Conservation (phyloP, 2,797 vertebrate species). For the Phoebastria nigripes region DNA sequence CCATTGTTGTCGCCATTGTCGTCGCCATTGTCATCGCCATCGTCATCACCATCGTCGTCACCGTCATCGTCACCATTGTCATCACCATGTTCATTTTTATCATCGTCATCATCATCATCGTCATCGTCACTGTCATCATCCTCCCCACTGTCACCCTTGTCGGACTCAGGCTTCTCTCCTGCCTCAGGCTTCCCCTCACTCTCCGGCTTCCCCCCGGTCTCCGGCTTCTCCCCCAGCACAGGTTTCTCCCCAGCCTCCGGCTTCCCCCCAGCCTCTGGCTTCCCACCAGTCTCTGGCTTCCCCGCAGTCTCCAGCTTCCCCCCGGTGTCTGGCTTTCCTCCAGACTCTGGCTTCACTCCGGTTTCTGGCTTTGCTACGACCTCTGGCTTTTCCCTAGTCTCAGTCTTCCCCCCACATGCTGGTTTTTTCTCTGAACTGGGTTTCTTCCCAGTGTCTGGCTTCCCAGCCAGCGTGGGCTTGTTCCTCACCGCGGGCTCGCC, state of each 20-base stretch:
- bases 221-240: neutral
- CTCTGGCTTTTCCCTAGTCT: neutral
- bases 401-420: neutral
- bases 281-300: neutral
- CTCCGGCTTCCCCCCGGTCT: neutral
- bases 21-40: fast-evolving
- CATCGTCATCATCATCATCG: fast-evolving
- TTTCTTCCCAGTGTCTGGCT: neutral
- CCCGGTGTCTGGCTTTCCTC: fast-evolving
- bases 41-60: fast-evolving
- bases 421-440: neutral
- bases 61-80: fast-evolving
- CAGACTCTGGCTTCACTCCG: fast-evolving
- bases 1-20: fast-evolving
- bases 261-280: too few relatives aligned
- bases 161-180: neutral
- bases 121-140: fast-evolving
- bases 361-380: neutral
- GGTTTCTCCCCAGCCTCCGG: neutral
- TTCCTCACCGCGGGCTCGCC: fast-evolving
- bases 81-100: neutral
- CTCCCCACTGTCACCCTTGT: neutral
- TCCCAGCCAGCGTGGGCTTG: neutral
- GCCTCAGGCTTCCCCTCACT: neutral
- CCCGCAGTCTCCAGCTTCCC: neutral